phyloP scores from a whole-genome alignment of 2,888 invertebrate genomes.

The Stenodema calcarata region DNA sequence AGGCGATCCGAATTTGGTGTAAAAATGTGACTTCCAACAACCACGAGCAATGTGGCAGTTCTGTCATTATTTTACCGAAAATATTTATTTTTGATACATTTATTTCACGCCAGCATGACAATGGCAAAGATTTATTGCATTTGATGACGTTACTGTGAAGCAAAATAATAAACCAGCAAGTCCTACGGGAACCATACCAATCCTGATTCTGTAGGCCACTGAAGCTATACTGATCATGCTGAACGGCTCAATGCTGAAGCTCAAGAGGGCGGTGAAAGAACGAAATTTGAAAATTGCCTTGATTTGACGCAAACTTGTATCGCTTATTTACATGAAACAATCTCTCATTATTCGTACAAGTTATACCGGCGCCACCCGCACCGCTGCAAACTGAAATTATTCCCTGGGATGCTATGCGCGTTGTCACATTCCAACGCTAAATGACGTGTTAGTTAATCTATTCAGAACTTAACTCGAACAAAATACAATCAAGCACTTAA shows the following conservation, averaged over 20 bases:
- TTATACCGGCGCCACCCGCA: too few species aligned
- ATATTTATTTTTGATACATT: neutral
- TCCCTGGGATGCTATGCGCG: too few species aligned
- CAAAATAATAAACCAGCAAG: neutral
- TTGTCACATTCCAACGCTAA: too few species aligned
- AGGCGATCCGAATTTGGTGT: neutral
- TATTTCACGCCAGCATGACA: neutral
- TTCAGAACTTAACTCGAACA: too few species aligned
- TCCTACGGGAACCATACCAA: neutral
- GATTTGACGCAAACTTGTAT: too few species aligned
- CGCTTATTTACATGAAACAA: too few species aligned
- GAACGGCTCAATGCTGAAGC: neutral
- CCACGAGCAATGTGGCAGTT: neutral
- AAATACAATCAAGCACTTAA: too few species aligned
- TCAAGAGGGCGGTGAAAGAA: neutral
- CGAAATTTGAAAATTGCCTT: too few species aligned
- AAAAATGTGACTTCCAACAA: neutral
- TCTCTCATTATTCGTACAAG: too few species aligned
- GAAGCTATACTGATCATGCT: neutral
- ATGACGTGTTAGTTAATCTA: too few species aligned
- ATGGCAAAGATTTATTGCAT: neutral
- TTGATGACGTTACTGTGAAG: neutral
- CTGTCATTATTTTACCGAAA: neutral
- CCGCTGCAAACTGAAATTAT: too few species aligned
- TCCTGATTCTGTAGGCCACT: neutral